Base-by-base conservation (phyloP, 2,888 invertebrate species). In the Melangyna quadrimaculata region DNA sequence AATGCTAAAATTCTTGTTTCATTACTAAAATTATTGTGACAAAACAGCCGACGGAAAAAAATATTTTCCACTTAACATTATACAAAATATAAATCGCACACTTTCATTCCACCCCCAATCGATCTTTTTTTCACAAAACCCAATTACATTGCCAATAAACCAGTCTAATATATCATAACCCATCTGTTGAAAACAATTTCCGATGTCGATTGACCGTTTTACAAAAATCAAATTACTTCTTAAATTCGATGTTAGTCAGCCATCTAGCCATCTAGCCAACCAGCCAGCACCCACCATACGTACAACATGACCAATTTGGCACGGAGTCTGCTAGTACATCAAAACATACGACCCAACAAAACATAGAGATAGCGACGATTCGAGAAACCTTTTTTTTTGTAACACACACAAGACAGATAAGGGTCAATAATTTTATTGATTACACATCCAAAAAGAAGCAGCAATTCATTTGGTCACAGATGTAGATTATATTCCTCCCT, bases 381-480 rank as follows among this genome's bases (percentile, higher is more conserved):
- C n/a, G n/a, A n/a, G 7, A 37, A 59, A 29, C n/a, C 61, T 10
- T 63, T 63, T 59, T 40, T 40, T n/a, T n/a, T n/a, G n/a, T n/a
- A n/a, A n/a, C 37, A 40, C 59, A 61, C 32, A 32, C 27, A 73
- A 74, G 70, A 70, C 79, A 65, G 74, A 80, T 69, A 84, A 84
- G 84, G 80, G 84, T 84, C 80, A 75, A 75, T 51, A 65, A 79
- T 75, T 67, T 67, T 84, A 84, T 84, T 79, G 83, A 79, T 79
- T 73, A 70, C 73, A 74, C 48, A 70, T 35, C 63, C 22, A 37
- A 32, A 69, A 32, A 69, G 61, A 53, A 83, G 73, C 70, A 79
- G 71, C 77, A 73, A 86, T 86, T 73, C 81, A 73, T 78, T 77
- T 70, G 86, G 86, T 86, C 81, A 81, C 86, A 86, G 86, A 81